Evolutionary conservation across 1,140 invertebrate species (phyloP).

Genomic region (Cataglyphis hispanica): DNA sequence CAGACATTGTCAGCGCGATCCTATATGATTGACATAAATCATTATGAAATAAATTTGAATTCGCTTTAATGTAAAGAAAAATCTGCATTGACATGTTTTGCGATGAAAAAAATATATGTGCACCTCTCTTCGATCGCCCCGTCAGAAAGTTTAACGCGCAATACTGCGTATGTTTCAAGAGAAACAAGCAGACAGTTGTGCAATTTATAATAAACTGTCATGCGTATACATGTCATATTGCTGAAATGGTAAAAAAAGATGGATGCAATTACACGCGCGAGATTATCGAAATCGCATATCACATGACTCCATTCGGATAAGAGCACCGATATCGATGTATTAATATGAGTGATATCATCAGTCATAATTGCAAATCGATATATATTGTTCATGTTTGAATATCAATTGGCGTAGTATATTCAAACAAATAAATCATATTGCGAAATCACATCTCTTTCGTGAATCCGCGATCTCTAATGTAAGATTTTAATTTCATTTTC

Average conservation of each 20-base stretch:
- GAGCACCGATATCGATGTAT: constrained; percentile 49
- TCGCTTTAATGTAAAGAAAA: constrained; percentile 22
- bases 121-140: not conserved
- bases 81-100: constrained; percentile 15
- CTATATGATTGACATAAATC: constrained; percentile 5
- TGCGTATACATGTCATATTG: not conserved
- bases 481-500: not conserved
- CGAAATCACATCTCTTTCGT: constrained; percentile 27
- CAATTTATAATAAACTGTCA: constrained; percentile 11
- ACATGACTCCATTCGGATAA: constrained; percentile 34
- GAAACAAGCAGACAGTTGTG: no score
- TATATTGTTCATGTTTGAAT: constrained; percentile 15
- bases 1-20: not conserved
- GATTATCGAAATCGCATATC: constrained; percentile 36
- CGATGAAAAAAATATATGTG: constrained; percentile 8
- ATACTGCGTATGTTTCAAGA: not conserved
- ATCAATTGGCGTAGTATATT: not conserved
- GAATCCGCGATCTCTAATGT: not conserved
- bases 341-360: constrained; percentile 70
- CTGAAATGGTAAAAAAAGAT: constrained; percentile 1
- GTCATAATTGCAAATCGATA: not conserved
- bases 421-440: constrained; percentile 22
- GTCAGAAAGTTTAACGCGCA: constrained; percentile 9
- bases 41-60: constrained; percentile 47
- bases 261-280: constrained; percentile 7